Base-by-base conservation (phyloP, 2,797 vertebrate genomes). In the Trachops cirrhosus region DNA sequence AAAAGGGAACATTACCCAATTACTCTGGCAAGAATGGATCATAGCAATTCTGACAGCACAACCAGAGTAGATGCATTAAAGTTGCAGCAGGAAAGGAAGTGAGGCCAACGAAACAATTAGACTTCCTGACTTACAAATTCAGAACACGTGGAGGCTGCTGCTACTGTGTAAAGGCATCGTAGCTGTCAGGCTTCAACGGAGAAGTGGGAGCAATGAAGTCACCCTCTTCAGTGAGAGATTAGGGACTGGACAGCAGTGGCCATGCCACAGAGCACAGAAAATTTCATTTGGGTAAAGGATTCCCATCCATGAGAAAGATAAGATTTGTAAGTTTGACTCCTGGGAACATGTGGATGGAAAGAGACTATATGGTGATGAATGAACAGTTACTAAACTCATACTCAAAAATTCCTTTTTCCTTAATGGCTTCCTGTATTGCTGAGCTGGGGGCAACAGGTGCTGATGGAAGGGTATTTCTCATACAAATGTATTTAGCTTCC, bases 201-300 rank as follows among this genome's bases (percentile, higher is more conserved):
- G 87, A 82, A 52, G 21, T 22, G n/a, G 71, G 41, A 50, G 67
- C n/a, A 62, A 18, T 19, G 74, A 10, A 54, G n/a, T 14, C 26
- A 39, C 78, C 50, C 37, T 79, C 59, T 50, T 46, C 44, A 82
- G 21, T 21, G 57, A 86, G 82, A 86, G 9, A 21, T 24, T 18
- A 82, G 22, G 79, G 29, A 18, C 2, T 48, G 75, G 73, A 12
- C 12, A 52, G 54, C 41, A 19, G 52, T 19, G 29, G 24, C 29
- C 14, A 34, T 37, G 62, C 39, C 29, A 50, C 9, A 48, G 0
- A 52, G 52, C 80, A 87, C 26, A 94, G 68, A 95, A 82, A 84
- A 84, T 89, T 44, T 96, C 86, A 74, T 62, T 89, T 80, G 86
- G 12, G 39, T 19, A 91, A 89, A 82, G 52, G 64, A 79, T 74